Evolutionary conservation across 2,113 vertebrate genomes (phyloP).

Genomic region (Neogale vison): DNA sequence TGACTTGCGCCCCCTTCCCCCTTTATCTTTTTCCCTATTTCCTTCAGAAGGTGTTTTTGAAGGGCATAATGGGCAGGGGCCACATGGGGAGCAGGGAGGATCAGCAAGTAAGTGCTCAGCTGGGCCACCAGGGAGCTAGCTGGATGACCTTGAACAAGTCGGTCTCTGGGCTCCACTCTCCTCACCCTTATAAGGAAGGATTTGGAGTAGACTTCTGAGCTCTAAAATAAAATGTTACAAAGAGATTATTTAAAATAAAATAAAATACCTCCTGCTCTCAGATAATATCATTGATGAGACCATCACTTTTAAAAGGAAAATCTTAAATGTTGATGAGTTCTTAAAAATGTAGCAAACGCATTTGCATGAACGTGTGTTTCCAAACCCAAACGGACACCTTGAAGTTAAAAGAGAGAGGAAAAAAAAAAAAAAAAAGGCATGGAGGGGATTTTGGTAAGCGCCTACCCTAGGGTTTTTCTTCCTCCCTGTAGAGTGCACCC

Average conservation of each 20-base stretch:
- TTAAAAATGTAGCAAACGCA: neutral
- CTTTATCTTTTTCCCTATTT: neutral
- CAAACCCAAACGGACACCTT: neutral
- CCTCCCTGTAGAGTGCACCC: neutral
- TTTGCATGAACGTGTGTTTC: neutral
- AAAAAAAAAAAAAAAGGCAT: neutral
- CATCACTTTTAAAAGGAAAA: neutral
- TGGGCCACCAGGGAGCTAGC: neutral
- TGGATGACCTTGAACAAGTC: neutral
- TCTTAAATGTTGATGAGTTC: neutral
- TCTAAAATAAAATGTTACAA: neutral
- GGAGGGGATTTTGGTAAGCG: neutral
- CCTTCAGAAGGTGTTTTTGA: neutral
- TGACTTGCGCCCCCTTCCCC: neutral
- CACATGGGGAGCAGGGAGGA: neutral
- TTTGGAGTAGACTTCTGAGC: neutral
- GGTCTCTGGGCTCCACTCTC: neutral
- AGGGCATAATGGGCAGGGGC: neutral
- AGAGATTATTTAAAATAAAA: neutral
- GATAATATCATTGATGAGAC: neutral
- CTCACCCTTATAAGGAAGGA: neutral
- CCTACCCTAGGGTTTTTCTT: neutral
- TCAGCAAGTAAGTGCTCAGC: accelerated
- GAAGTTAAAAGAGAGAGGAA: neutral
- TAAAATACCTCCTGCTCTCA: neutral